Conservation (phyloP, 2,113 vertebrate species). For the Acrocephalus arundinaceus region DNA sequence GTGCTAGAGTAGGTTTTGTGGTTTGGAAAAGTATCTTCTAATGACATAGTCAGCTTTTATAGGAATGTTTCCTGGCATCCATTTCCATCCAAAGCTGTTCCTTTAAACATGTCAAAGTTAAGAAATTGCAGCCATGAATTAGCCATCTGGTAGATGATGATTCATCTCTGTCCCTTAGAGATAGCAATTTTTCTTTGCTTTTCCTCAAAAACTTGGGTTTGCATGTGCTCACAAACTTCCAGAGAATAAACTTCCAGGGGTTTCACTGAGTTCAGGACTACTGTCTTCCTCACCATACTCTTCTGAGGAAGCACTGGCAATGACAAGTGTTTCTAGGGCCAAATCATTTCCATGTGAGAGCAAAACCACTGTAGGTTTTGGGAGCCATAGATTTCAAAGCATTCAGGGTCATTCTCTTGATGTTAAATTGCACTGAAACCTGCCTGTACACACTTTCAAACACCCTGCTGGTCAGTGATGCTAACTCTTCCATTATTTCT, state of each 20-base stretch:
- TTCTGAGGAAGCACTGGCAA: neutral
- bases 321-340: neutral
- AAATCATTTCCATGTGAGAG: neutral
- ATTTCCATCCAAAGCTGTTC: conserved; percentile 13
- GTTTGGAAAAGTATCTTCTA: neutral
- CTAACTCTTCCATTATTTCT: neutral
- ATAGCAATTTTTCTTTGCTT: neutral
- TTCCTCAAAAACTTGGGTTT: neutral
- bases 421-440: neutral
- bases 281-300: neutral
- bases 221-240: neutral
- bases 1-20: neutral
- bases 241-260: neutral
- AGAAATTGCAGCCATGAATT: conserved; percentile 1
- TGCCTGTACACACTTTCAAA: neutral
- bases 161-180: conserved; percentile 9
- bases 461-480: neutral
- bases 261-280: neutral
- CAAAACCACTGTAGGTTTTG: neutral
- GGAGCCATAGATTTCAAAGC: neutral
- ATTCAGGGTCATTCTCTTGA: neutral
- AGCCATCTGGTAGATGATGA: conserved; percentile 31
- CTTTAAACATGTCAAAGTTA: neutral
- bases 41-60: neutral
- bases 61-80: neutral